A percentile compares a stretch with the other conserved stretches of the same genome.
phyloP scores from a whole-genome alignment of 1,140 invertebrate genomes.

The Nomia melanderi region DNA sequence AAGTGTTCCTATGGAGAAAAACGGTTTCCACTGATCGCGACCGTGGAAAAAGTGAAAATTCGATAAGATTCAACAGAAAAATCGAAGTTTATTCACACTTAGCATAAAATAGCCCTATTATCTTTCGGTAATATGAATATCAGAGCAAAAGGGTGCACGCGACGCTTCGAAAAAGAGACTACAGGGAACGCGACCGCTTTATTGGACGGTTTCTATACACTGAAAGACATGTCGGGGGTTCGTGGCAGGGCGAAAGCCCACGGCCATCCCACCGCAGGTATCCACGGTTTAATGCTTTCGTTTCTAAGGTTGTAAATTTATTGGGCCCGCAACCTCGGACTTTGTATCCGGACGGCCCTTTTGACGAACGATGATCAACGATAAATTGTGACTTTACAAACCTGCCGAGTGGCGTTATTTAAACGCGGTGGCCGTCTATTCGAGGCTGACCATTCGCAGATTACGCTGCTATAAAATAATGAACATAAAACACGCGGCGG shows the following conservation, averaged over 20 bases:
- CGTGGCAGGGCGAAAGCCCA: background rate
- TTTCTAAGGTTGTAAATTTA: conserved; percentile 76
- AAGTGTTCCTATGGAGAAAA: too few relatives aligned
- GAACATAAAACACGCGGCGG: conserved; percentile 72
- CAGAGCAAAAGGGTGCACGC: too few relatives aligned
- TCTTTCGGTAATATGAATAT: too few relatives aligned
- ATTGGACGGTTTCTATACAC: conserved; percentile 19
- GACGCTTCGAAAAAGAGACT: too few relatives aligned
- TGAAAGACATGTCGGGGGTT: conserved; percentile 15
- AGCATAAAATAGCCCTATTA: too few relatives aligned
- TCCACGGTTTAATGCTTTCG: conserved; percentile 70
- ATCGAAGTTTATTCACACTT: too few relatives aligned
- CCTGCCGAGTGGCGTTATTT: conserved; percentile 72
- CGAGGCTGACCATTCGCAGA: conserved; percentile 74
- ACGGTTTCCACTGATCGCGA: too few relatives aligned
- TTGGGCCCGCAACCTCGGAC: conserved; percentile 67
- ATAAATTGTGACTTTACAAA: conserved; percentile 78
- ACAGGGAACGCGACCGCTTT: background rate
- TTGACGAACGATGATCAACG: conserved; percentile 77
- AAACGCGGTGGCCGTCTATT: conserved; percentile 76
- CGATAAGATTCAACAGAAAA: too few relatives aligned
- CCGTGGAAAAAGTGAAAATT: too few relatives aligned
- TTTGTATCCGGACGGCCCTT: conserved; percentile 73
- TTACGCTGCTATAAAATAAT: conserved; percentile 79
- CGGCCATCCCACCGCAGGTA: conserved; percentile 34